Base-by-base conservation (phyloP, 1,140 invertebrate species). In the Drosophila kikkawai region DNA sequence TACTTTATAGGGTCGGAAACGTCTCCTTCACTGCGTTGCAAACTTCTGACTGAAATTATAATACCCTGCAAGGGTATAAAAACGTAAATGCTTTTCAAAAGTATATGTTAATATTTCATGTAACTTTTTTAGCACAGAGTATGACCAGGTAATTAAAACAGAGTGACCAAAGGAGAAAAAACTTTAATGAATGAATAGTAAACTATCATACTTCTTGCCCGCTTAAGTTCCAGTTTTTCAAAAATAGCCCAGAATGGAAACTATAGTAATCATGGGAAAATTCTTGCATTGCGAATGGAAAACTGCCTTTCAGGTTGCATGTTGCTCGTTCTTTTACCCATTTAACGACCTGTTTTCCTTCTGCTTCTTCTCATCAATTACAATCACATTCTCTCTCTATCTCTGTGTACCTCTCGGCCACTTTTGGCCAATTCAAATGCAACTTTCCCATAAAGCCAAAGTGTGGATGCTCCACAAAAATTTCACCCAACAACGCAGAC, bases 371-470 rank as follows among this genome's bases (percentile, higher is more conserved):
- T 55, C 68, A 61, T 64, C 71, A 55, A 75, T 75, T 55, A 75
- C 70, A 42, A 51, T 50, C 68, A 51, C 37, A 74, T 51, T 73
- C 63, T 71, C 53, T 56, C 53, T 56, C 51, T 12, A n/a, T 34
- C 0, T 48, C 2, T 51, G 5, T 34, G 5, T 39, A 53, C 45
- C 63, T 36, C 8, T 36, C 15, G 67, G 67, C 55, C 67, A 71
- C 70, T 71, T 59, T 74, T 74, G 53, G 34, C 53, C 70, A 71
- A 58, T 71, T 74, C 67, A 59, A 60, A 74, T 71, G 66, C 70
- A 71, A 74, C 70, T 74, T 74, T 74, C 70, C 70, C 70, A 74
- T 74, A 71, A 56, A 74, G 64, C 68, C 68, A 61, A 75, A 61
- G 36, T 56, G 53, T 51, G 48, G 56, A 51, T 73, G 68, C 48